A percentile compares a stretch with the other conserved stretches of the same genome.
Conservation (phyloP, 2,797 vertebrate species). For the Miichthys miiuy region DNA sequence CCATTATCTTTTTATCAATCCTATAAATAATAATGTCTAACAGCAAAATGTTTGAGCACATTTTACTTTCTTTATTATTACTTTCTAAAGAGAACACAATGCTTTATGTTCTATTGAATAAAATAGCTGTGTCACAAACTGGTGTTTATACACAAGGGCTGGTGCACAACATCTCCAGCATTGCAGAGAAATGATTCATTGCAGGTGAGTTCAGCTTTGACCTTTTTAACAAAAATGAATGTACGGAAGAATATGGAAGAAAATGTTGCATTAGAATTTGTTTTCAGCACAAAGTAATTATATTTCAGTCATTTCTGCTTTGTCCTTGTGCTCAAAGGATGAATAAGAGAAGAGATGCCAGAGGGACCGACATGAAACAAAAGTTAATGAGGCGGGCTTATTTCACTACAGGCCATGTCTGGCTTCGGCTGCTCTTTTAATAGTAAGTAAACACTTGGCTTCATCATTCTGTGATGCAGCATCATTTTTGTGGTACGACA, state of each 20-base stretch:
- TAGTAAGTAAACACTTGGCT: slow-evolving; percentile 15
- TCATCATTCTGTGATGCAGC: neutral
- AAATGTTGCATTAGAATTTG: neutral
- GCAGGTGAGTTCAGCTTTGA: neutral
- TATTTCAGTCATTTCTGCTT: slow-evolving; percentile 1
- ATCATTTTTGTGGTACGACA: slow-evolving; percentile 8
- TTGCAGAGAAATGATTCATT: neutral
- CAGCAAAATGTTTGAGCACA: neutral
- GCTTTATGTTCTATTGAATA: neutral
- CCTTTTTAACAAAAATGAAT: neutral
- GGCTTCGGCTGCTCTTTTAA: slow-evolving; percentile 15
- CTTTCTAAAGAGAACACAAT: neutral
- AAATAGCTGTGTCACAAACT: neutral
- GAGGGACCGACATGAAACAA: slow-evolving; percentile 8
- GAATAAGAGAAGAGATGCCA: neutral
- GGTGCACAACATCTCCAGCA: neutral
- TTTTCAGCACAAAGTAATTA: neutral
- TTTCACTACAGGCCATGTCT: neutral
- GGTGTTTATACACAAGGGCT: neutral
- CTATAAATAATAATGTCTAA: neutral
- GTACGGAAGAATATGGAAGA: neutral
- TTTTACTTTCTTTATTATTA: neutral
- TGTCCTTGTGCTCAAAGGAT: slow-evolving; percentile 3
- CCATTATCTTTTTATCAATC: neutral
- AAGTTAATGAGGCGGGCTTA: slow-evolving; percentile 19